Evolutionary conservation across 2,888 invertebrate genomes (phyloP).

Genomic region (Parnassius mnemosyne): DNA sequence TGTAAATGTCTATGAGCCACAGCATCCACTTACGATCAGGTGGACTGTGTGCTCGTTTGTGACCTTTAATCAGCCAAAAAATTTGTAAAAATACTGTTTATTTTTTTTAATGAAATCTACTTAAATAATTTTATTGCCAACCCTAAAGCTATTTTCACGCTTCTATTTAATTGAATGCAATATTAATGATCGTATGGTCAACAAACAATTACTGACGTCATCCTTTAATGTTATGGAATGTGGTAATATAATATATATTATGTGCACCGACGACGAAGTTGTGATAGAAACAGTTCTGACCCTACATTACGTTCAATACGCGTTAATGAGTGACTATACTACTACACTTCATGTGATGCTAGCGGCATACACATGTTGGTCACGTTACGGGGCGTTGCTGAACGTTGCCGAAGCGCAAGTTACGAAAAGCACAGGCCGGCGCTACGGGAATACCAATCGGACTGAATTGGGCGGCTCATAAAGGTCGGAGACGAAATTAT

Average conservation of each 20-base stretch:
- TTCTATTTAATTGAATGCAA: background rate
- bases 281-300: constrained; percentile 26
- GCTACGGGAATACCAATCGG: constrained; percentile 75
- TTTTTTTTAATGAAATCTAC: background rate
- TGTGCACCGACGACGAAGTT: constrained; percentile 9
- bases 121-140: constrained; percentile 3
- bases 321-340: constrained; percentile 42
- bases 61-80: no score
- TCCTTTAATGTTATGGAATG: constrained; percentile 8
- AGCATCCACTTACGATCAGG: no score
- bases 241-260: background rate
- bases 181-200: background rate
- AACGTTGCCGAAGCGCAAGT: constrained; percentile 56
- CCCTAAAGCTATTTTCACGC: background rate
- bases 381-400: constrained; percentile 48
- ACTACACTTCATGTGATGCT: constrained; percentile 42
- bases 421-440: constrained; percentile 69
- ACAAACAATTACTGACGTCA: background rate
- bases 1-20: no score
- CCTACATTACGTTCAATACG: constrained; percentile 29
- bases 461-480: constrained; percentile 72
- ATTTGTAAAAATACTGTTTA: no score
- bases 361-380: constrained; percentile 47
- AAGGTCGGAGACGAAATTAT: constrained; percentile 78
- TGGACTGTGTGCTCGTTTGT: no score